A percentile compares a stretch with the other conserved stretches of the same genome.
Conservation (phyloP, 2,113 vertebrate species). For the Ginglymostoma cirratum region DNA sequence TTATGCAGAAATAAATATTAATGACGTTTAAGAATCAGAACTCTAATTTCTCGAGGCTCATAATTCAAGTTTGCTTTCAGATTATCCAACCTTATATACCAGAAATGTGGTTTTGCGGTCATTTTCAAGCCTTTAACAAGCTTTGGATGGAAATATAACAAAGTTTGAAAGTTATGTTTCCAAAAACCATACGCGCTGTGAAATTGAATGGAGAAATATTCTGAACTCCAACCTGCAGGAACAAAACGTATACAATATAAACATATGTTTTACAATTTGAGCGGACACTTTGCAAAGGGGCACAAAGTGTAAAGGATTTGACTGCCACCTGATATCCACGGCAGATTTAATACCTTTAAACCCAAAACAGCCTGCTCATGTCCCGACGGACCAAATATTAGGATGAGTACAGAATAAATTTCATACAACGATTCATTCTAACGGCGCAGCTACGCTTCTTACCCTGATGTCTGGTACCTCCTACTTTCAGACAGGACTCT, state of each 20-base stretch:
- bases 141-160: not conserved
- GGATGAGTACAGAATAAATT: not conserved
- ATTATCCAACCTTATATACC: not conserved
- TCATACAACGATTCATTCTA: not conserved
- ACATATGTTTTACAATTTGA: not conserved
- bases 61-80: not conserved
- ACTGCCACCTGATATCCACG: not conserved
- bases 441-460: not conserved
- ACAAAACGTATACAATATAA: not conserved
- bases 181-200: not conserved
- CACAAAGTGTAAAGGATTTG: not conserved
- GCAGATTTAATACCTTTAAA: not conserved
- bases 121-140: not conserved
- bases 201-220: not conserved
- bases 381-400: not conserved
- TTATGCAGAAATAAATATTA: not conserved
- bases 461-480: not conserved
- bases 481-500: not conserved
- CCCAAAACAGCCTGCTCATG: not conserved
- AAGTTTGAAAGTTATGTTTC: not conserved
- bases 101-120: not conserved
- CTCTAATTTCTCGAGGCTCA: not conserved
- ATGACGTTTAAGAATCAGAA: not conserved
- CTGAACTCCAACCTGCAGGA: not conserved
- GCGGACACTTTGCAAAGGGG: not conserved